Evolutionary conservation across 2,888 invertebrate species (phyloP), one percentile per base, ranked within the genome.

Genomic region (Hypolimnas misippus): DNA sequence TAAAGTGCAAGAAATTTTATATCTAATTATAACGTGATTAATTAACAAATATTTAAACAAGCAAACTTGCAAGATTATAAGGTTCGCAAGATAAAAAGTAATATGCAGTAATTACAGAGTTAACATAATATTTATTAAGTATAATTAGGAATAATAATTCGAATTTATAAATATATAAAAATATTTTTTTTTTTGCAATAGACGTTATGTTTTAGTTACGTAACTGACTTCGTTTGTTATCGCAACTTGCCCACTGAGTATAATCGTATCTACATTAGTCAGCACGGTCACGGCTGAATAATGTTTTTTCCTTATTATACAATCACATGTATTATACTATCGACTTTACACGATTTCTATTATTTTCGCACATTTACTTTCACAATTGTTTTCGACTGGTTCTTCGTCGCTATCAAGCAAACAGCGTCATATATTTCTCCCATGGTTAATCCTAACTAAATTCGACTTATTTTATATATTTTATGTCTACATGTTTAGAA

Each of bases 251-350:
- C 14, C 49, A 14, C 49, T 29, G 2, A 29, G 29, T 29, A 29
- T 49, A 49, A 49, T 49, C 49, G 25, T 49, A 29, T 25, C 49
- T 29, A 29, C 49, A 29, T 49, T 25, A 49, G 14, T 29, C 49
- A 29, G 14, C 49, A 49, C 29, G 14, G 49, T 46, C 49, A 29
- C 42, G 42, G 42, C 17, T 29, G 19, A 29, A 29, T 29, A 14
- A 7, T 7, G 21, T 49, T 29, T 29, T 49, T 29, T 29, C n/a
- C 1, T 38, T 38, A n/a, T 38, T 38, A 38, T 38, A 38, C 35
- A 38, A 38, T 38, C 35, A 38, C 35, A 38, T 38, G 35, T 35
- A 35, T 38, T 38, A 38, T 35, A 35, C 12, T 38, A 38, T 38
- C 35, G 35, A 38, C 12, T 38, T 38, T 38, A 38, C 35, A n/a